Conservation (phyloP, 2,113 vertebrate genomes). For the Cottus gobio region DNA sequence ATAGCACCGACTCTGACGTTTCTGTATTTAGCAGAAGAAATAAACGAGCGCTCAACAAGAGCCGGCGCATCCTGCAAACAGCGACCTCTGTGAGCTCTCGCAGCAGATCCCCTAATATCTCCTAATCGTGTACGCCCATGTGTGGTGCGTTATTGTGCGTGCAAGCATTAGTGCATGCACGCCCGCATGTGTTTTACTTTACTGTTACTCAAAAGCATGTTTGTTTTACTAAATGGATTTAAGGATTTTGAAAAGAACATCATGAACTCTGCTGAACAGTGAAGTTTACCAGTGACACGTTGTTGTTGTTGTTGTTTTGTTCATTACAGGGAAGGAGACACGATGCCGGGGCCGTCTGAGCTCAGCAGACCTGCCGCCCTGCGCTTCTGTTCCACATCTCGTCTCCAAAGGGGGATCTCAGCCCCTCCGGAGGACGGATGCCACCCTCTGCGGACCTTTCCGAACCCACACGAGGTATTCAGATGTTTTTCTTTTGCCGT, state of each 20-base stretch:
- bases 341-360: not conserved
- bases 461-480: conserved; percentile 54
- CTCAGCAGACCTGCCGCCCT: not conserved
- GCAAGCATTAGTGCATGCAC: conserved; percentile 1
- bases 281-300: not conserved
- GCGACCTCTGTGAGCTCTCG: conserved; percentile 17
- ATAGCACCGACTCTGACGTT: no score
- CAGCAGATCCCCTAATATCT: conserved; percentile 6
- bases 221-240: conserved; percentile 38
- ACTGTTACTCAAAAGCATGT: conserved; percentile 29
- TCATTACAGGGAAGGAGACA: not conserved
- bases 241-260: conserved; percentile 30
- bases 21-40: not conserved
- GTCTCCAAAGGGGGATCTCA: conserved; percentile 35
- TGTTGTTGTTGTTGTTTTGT: conserved; percentile 14
- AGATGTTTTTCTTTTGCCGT: conserved; percentile 55
- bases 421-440: conserved; percentile 42
- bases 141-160: conserved; percentile 9
- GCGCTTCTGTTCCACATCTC: conserved; percentile 31
- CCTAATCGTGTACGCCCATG: not conserved
- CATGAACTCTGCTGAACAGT: not conserved
- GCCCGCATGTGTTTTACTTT: conserved; percentile 29
- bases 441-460: conserved; percentile 30
- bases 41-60: not conserved
- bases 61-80: not conserved